Evolutionary conservation across 2,113 vertebrate genomes (phyloP).

Genomic region (Mohoua ochrocephala): DNA sequence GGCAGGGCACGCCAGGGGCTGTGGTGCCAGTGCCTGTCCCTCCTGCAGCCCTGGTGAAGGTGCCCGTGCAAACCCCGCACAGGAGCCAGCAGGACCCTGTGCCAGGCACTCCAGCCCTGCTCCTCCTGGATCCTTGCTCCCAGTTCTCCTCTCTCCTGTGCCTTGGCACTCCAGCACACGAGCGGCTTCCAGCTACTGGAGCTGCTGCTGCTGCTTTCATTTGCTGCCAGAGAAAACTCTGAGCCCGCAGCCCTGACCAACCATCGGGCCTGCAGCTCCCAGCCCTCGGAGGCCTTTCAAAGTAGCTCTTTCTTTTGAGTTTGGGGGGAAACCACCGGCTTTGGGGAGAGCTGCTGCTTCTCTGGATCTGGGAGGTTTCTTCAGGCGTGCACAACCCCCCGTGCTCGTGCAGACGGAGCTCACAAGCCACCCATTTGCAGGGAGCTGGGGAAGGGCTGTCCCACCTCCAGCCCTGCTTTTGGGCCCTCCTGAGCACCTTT

Average conservation of each 20-base stretch:
- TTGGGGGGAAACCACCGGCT: not conserved
- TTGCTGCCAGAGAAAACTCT: slow-evolving; percentile 50
- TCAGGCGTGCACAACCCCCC: not conserved
- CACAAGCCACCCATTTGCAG: not conserved
- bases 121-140: not conserved
- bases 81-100: not conserved
- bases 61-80: not conserved
- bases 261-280: not conserved
- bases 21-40: not conserved
- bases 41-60: not conserved
- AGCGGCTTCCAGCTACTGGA: slow-evolving; percentile 39
- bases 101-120: not conserved
- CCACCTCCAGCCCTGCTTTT: not conserved
- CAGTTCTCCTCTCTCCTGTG: not conserved
- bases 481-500: not conserved
- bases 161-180: not conserved
- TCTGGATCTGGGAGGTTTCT: not conserved
- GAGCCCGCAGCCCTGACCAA: not conserved
- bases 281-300: not conserved
- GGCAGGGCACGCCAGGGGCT: not conserved
- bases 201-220: slow-evolving; percentile 16
- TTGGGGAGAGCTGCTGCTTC: not conserved
- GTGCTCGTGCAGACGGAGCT: not conserved
- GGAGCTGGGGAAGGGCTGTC: not conserved
- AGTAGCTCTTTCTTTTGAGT: not conserved